phyloP scores from a whole-genome alignment of 2,888 invertebrate species.

The Pristionchus entomophagus region DNA sequence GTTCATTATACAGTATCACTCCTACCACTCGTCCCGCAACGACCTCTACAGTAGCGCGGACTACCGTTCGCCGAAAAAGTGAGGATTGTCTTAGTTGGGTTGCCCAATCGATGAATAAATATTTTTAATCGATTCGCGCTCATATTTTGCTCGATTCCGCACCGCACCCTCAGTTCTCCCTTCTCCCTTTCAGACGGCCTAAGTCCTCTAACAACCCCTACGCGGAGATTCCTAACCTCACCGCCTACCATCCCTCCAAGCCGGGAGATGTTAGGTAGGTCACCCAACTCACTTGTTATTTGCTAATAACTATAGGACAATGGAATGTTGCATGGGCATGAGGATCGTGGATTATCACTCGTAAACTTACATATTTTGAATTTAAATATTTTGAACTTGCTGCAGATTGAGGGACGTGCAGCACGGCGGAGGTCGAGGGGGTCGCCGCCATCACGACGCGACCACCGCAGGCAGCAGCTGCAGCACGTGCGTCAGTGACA shows the following conservation, averaged over 20 bases:
- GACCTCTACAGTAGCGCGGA: conserved; percentile 28
- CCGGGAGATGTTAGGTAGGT: conserved; percentile 29
- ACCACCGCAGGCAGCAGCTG: background rate
- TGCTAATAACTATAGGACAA: background rate
- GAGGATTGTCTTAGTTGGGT: background rate
- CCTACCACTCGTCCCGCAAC: background rate
- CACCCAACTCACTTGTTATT: background rate
- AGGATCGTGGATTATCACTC: background rate
- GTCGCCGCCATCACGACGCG: background rate
- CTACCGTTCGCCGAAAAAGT: conserved; percentile 30
- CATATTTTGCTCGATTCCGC: background rate
- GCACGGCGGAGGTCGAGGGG: background rate
- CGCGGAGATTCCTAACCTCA: conserved; percentile 41
- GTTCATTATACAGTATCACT: background rate
- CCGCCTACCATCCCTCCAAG: conserved; percentile 46
- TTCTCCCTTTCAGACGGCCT: background rate
- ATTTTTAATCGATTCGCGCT: too few relatives aligned
- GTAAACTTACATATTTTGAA: background rate
- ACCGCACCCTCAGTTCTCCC: background rate
- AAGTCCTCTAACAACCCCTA: conserved; percentile 35
- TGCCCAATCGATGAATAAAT: background rate
- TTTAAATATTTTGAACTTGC: background rate
- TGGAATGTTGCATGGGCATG: background rate
- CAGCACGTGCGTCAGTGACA: conserved; percentile 33
- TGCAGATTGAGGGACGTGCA: background rate